phyloP scores from a whole-genome alignment of 2,113 vertebrate genomes.

The Microtus oregoni region DNA sequence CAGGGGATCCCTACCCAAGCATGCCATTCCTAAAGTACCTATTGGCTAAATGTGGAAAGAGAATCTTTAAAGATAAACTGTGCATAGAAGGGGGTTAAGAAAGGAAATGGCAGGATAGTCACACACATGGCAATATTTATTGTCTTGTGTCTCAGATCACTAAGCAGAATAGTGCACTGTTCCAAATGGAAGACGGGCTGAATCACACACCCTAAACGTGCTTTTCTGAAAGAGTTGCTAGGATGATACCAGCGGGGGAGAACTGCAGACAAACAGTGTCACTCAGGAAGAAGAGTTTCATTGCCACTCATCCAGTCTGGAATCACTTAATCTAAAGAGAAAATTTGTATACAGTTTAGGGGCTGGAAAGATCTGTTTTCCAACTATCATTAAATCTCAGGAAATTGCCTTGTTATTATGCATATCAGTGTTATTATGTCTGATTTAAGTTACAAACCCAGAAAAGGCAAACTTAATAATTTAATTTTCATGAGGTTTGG shows the following conservation, averaged over 20 bases:
- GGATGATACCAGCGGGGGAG: background rate
- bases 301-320: background rate
- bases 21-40: background rate
- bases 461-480: background rate
- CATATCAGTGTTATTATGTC: background rate
- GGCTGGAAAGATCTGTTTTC: background rate
- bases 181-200: background rate
- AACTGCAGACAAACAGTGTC: background rate
- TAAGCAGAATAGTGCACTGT: background rate
- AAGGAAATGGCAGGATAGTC: background rate
- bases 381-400: background rate
- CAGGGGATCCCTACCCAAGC: background rate
- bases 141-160: background rate
- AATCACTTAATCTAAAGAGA: background rate
- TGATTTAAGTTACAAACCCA: conserved; percentile 39
- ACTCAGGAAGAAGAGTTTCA: background rate
- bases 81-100: background rate
- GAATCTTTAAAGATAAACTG: background rate
- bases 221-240: background rate
- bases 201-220: background rate
- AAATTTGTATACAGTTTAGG: background rate
- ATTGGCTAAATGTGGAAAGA: background rate
- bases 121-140: background rate
- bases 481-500: background rate
- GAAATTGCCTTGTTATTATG: background rate